Evolutionary conservation across 2,888 invertebrate genomes (phyloP).

Genomic region (Thecophora atra): DNA sequence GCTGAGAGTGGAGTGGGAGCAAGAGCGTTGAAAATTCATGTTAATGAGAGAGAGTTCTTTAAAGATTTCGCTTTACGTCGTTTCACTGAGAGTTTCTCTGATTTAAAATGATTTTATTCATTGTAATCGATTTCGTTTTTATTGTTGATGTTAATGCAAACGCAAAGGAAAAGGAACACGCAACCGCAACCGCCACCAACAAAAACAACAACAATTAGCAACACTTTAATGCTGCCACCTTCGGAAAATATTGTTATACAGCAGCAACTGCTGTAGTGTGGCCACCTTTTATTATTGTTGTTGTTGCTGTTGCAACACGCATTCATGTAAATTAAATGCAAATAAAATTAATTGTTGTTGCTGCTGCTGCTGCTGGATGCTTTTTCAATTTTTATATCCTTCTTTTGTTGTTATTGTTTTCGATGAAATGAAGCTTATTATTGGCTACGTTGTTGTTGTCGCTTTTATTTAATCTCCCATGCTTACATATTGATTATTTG

Average conservation of each 20-base stretch:
- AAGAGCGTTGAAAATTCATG: no score
- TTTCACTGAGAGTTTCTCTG: no score
- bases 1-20: no score
- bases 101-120: no score
- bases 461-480: slow-evolving; percentile 27
- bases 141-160: no score
- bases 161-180: neutral
- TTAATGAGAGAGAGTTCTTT: no score
- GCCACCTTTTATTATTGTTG: neutral
- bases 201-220: slow-evolving; percentile 6
- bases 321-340: slow-evolving; percentile 32
- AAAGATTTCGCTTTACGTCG: no score
- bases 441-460: slow-evolving; percentile 3
- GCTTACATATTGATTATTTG: slow-evolving; percentile 5
- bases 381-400: slow-evolving; percentile 9
- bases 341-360: slow-evolving; percentile 19
- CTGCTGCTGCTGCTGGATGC: neutral
- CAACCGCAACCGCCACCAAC: neutral
- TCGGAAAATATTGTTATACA: neutral
- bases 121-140: neutral
- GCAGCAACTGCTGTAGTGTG: neutral
- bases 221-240: slow-evolving; percentile 9
- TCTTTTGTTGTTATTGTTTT: slow-evolving; percentile 27
- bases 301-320: neutral
- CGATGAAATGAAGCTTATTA: slow-evolving; percentile 8